Base-by-base conservation (phyloP, 2,797 vertebrate genomes). In the Lophius americanus region DNA sequence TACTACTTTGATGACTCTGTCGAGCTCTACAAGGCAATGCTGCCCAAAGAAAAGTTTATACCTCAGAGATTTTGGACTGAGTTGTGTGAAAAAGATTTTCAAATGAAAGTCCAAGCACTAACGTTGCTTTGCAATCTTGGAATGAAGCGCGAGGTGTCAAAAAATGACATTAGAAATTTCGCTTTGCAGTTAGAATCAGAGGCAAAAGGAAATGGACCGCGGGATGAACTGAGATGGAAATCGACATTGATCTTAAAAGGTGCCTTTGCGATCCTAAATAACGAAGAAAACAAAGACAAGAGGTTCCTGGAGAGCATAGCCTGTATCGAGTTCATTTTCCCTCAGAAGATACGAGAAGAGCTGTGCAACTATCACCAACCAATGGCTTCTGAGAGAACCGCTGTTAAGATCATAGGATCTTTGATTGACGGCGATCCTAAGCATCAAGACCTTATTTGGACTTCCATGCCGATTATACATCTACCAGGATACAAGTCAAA, bases 401-500 rank as follows among this genome's bases (percentile, higher is more conserved):
- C 66, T 10, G 87, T 94, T 12, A 38, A 78, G 60, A 91, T 94
- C 68, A 86, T 65, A 71, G 93, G 88, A 14, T 93, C 92, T 5
- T 62, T 94, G n/a, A 83, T 91, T 2, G 41, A 81, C 1, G 57
- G 4, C 1, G 13, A 86, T 13, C 0, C 0, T 0, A 32, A 33
- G 0, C 32, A 88, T 68, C 86, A 92, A 32, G 56, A 75, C 23
- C 43, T 94, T 12, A 89, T 94, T 77, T 94, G 94, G 94, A 75
- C 93, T 12, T 84, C 90, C 41, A 90, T 93, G 83, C 81, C 92
- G 58, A 90, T 94, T 36, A 85, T 94, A 48, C 51, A 87, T 2
- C 0, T 85, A 12, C 64, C 54, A 23, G 0, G 1, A 47, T 63
- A 33, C 47, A 46, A 1, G 23, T 13, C 23, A 41, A 0, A 0